A percentile compares a stretch with the other conserved stretches of the same genome.
Evolutionary conservation across 2,888 invertebrate genomes (phyloP).

Genomic region (Myathropa florea): DNA sequence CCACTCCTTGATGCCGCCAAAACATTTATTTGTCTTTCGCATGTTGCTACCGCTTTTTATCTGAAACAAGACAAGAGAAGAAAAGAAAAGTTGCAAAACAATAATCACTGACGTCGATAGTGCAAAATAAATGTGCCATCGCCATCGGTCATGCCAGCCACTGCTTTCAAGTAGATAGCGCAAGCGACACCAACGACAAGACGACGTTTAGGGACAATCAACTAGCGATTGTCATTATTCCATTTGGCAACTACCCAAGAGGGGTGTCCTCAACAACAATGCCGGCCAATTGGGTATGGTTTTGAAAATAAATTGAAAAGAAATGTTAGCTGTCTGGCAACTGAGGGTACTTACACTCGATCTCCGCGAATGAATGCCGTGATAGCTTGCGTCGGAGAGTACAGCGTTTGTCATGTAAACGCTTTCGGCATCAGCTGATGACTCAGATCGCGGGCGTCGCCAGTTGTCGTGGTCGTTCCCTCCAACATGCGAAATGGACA

Average conservation of each 20-base stretch:
- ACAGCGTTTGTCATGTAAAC: conserved; percentile 83
- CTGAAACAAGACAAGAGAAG: conserved; percentile 71
- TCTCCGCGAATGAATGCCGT: conserved; percentile 80
- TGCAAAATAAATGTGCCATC: too few species aligned
- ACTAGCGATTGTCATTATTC: conserved; percentile 51
- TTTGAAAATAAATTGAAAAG: not conserved
- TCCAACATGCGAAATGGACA: conserved; percentile 79
- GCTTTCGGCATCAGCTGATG: conserved; percentile 89
- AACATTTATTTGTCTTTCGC: conserved; percentile 78
- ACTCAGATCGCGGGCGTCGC: conserved; percentile 89
- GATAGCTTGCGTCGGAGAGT: conserved; percentile 77
- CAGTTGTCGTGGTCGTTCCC: conserved; percentile 85
- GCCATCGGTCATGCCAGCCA: too few species aligned
- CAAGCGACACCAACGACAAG: too few species aligned
- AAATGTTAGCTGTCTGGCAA: too few species aligned
- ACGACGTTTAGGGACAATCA: too few species aligned
- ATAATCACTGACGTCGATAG: not conserved
- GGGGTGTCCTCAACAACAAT: conserved; percentile 8
- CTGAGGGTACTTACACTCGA: conserved; percentile 81
- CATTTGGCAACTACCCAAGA: conserved; percentile 54
- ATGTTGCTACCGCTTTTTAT: conserved; percentile 79
- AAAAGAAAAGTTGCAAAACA: conserved; percentile 14
- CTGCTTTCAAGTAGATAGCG: too few species aligned
- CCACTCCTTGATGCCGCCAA: conserved; percentile 85
- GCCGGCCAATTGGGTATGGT: not conserved